A percentile compares a stretch with the other conserved stretches of the same genome.
phyloP scores from a whole-genome alignment of 2,113 vertebrate genomes.

The Tenrec ecaudatus region DNA sequence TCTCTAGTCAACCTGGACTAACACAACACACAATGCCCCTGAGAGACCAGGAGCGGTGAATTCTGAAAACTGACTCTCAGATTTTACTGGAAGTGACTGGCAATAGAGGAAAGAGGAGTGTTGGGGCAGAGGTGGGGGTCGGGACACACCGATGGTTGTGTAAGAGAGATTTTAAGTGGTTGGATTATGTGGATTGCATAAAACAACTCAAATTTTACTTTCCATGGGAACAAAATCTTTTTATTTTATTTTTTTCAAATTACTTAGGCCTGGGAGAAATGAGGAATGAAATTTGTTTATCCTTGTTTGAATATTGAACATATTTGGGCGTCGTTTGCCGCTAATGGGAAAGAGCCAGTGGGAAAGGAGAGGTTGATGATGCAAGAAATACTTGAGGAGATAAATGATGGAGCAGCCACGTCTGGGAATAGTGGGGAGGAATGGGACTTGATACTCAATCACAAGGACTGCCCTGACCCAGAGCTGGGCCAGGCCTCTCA shows the following conservation, averaged over 20 bases:
- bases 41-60: neutral
- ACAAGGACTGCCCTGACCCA: neutral
- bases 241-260: neutral
- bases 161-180: neutral
- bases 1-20: too few relatives aligned
- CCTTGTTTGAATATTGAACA: neutral
- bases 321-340: neutral
- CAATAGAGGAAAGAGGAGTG: neutral
- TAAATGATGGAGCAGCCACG: neutral
- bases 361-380: neutral
- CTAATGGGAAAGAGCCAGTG: neutral
- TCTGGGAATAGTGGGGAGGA: neutral
- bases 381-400: neutral
- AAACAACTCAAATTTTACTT: neutral
- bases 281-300: neutral
- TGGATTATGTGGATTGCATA: neutral
- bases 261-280: neutral
- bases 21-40: neutral
- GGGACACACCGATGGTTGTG: rapidly evolving
- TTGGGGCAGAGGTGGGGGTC: too few relatives aligned
- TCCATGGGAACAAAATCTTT: too few relatives aligned
- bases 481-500: too few relatives aligned
- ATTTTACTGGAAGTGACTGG: neutral
- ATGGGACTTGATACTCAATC: neutral
- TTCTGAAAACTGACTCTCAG: neutral